A percentile compares a stretch with the other conserved stretches of the same genome.
These are phyloP conservation scores for Sarcophaga carnaria DNA, from an alignment of 2,888 invertebrate genomes.

Conservation along the genomic window DNA sequence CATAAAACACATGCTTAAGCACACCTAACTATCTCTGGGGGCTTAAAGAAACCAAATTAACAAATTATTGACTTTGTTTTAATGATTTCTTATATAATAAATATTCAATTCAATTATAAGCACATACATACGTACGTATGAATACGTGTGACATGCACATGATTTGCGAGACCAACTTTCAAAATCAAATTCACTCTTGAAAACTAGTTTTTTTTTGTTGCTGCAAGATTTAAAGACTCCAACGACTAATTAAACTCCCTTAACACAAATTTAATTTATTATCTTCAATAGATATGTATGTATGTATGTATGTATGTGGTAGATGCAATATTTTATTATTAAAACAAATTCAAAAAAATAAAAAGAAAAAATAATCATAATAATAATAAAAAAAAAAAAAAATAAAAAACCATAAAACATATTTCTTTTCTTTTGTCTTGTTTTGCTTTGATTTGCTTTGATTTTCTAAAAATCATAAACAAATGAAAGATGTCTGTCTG, in stretches of 20 bases:
- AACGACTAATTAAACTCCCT: constrained; percentile 42
- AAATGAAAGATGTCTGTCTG: constrained; percentile 17
- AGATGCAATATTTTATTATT: too few species aligned
- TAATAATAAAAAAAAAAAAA: constrained; percentile 8
- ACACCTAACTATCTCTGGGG: too few species aligned
- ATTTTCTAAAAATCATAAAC: constrained; percentile 63
- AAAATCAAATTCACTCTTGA: constrained; percentile 14
- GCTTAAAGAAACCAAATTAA: too few species aligned
- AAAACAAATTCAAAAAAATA: background rate
- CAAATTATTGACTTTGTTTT: too few species aligned
- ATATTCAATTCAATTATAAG: too few species aligned
- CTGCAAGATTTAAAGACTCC: background rate
- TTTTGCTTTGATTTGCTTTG: background rate
- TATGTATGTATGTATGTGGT: too few species aligned
- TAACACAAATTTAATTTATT: constrained; percentile 51
- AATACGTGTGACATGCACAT: background rate
- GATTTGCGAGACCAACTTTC: constrained; percentile 46
- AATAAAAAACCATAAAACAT: constrained; percentile 62
- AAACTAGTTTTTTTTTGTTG: constrained; percentile 38
- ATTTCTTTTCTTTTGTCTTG: constrained; percentile 12
- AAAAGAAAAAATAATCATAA: background rate
- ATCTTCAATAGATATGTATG: background rate
- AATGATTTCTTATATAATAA: too few species aligned
- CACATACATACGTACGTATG: too few species aligned
- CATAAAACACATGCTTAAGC: too few species aligned